Percentiles rank a stretch among this genome's conserved stretches.
These are phyloP conservation scores for Episyrphus balteatus DNA, from an alignment of 1,140 invertebrate species.

Conservation along the genomic window DNA sequence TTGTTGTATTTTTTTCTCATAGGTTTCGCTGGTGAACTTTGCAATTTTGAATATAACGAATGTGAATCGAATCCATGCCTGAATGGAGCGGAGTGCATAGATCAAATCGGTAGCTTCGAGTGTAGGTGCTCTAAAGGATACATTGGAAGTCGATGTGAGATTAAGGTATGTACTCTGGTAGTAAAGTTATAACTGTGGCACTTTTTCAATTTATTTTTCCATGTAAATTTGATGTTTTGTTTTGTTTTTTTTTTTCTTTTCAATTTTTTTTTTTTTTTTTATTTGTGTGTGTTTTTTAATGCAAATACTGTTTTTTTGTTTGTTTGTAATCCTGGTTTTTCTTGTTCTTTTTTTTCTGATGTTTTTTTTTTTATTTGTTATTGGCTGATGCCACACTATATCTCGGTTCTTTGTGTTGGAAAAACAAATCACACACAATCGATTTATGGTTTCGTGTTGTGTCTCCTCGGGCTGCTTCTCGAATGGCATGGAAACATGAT, in stretches of 20 bases:
- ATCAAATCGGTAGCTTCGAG: conserved; percentile 62
- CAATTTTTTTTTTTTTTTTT: conserved; percentile 15
- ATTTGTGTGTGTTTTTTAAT: conserved; percentile 14
- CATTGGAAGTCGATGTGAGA: conserved; percentile 60
- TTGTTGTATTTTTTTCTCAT: conserved; percentile 6
- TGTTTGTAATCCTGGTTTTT: conserved; percentile 4
- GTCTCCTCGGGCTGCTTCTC: not conserved
- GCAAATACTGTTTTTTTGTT: not conserved
- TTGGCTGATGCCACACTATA: too few relatives aligned
- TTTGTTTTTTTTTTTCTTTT: not conserved
- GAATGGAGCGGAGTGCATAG: conserved; percentile 70
- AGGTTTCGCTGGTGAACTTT: conserved; percentile 63
- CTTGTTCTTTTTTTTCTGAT: conserved; percentile 2
- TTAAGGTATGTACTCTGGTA: conserved; percentile 42
- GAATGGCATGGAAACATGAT: not conserved
- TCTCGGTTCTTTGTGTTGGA: too few relatives aligned
- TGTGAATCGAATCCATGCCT: conserved; percentile 81
- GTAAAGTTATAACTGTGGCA: conserved; percentile 10
- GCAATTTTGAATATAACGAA: conserved; percentile 71
- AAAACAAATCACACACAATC: not conserved
- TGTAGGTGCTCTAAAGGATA: conserved; percentile 70
- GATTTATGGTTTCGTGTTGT: too few relatives aligned
- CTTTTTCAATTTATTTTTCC: conserved; percentile 18
- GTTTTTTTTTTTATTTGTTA: not conserved
- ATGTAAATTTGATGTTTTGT: conserved; percentile 1